These are phyloP conservation scores for Fukomys damarensis DNA, from an alignment of 2,113 vertebrate species.

Conservation along the genomic window DNA sequence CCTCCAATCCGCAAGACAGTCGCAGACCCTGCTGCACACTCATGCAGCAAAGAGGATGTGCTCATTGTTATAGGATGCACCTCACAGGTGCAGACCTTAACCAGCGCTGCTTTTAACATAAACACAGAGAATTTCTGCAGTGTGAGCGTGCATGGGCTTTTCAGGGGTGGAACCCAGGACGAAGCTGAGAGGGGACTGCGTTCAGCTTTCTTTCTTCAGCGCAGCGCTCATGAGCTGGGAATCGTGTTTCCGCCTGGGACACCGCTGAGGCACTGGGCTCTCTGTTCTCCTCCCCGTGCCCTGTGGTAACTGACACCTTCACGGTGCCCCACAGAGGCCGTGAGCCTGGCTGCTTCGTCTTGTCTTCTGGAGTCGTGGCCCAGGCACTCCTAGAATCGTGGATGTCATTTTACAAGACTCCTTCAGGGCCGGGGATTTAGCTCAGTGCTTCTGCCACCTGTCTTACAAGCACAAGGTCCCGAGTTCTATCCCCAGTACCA, in stretches of 20 bases:
- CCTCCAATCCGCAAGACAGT: no score
- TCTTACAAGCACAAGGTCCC: no score
- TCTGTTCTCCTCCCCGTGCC: accelerated
- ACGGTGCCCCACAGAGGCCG: accelerated
- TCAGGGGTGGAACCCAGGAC: background rate
- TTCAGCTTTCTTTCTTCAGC: conserved; percentile 6
- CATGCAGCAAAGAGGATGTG: background rate
- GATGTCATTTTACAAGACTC: background rate
- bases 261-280: accelerated
- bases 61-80: background rate
- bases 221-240: accelerated
- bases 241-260: no score
- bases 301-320: accelerated
- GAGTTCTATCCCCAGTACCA: no score
- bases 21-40: accelerated
- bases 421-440: background rate
- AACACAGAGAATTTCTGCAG: background rate
- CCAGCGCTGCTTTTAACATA: background rate
- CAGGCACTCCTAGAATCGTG: no score
- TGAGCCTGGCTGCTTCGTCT: accelerated
- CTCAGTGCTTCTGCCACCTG: no score
- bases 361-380: background rate
- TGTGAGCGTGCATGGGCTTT: background rate
- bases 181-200: background rate
- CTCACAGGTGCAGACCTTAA: background rate